Evolutionary conservation across 2,888 invertebrate genomes (phyloP), one percentile per base, ranked within the genome.

Genomic region (Scelioninae gen. 2): DNA sequence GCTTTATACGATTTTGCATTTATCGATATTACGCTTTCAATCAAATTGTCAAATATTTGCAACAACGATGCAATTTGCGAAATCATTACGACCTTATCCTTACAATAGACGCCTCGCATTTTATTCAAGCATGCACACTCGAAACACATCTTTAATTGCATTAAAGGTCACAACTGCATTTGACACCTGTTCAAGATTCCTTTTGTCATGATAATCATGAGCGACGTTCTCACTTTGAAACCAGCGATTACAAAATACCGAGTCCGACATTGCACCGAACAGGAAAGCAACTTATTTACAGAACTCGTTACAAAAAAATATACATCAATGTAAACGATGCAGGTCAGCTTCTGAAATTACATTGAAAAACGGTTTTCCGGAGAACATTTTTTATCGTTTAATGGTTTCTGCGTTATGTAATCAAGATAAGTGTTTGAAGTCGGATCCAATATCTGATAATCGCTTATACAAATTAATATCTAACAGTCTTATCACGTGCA

Each of bases 401-500:
- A 60, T 11, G 13, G n/a, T 25, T 33, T 52, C 10, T 1, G 19
- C 35, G 15, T 45, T 64, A 46, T 16, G 3, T 53, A 64, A 55
- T 45, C 2, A 9, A 43, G 46, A 64, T 64, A 55, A 64, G 16
- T 15, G 9, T 33, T 25, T 25, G 25, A 25, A 25, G 6, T 25
- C 25, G 45, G n/a, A 48, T 1, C 19, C 39, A 58, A 7, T 58
- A 22, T 45, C 41, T 41, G 39, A 67, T 52, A 67, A 50, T 67
- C 41, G 58, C 16, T 10, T 50, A 50, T 43, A 58, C 50, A 58
- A 67, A 50, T 58, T 58, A 67, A 67, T 35, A 50, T n/a, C 57
- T 58, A 67, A 58, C 50, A 67, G 57, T 67, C 67, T 67, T 58
- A 67, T 50, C 50, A 11, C 41, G 10, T 48, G 15, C 13, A 31